Evolutionary conservation across 2,797 vertebrate species (phyloP).

Genomic region (Caiman crocodilus): DNA sequence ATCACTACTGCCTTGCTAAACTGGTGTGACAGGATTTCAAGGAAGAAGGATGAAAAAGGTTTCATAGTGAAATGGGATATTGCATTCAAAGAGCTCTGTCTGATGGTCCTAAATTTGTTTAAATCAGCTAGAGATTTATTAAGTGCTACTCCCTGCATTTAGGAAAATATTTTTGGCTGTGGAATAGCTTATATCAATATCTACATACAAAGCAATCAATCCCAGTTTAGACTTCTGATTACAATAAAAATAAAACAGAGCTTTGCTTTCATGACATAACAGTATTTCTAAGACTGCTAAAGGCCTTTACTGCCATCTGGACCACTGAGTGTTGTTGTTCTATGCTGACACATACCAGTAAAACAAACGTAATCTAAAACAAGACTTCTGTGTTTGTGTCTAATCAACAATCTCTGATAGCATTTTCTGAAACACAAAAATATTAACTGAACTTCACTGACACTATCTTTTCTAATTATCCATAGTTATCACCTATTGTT

Average conservation of each 20-base stretch:
- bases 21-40: too few species aligned
- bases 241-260: background rate
- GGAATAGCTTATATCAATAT: slow-evolving; percentile 3
- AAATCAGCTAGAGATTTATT: background rate
- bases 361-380: background rate
- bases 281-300: background rate
- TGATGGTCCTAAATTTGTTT: background rate
- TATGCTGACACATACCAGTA: background rate
- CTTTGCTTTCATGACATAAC: slow-evolving; percentile 1
- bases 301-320: background rate
- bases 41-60: background rate
- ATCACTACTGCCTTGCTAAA: background rate
- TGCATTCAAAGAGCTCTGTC: background rate
- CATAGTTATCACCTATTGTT: background rate
- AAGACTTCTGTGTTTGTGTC: background rate
- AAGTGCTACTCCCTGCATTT: background rate
- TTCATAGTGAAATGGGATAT: background rate
- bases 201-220: slow-evolving; percentile 18
- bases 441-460: background rate
- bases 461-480: background rate
- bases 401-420: background rate
- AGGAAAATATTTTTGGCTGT: slow-evolving; percentile 8
- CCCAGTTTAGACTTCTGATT: background rate
- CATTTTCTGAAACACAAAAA: background rate
- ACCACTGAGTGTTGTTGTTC: background rate